A percentile compares a stretch with the other conserved stretches of the same genome.
These are phyloP conservation scores for Dynastes hyllus DNA, from an alignment of 2,888 invertebrate species.

Conservation along the genomic window DNA sequence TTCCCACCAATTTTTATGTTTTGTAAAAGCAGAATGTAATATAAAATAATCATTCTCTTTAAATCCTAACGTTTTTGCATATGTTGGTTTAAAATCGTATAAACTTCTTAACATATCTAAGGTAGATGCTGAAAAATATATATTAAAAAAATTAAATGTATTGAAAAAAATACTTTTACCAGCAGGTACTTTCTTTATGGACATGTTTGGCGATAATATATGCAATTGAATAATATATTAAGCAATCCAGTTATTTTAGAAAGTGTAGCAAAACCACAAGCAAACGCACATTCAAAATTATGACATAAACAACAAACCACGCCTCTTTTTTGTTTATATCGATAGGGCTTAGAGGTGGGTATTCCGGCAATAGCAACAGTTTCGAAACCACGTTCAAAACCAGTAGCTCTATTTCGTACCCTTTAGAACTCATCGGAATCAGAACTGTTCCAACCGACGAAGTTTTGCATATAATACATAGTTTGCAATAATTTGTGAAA, in stretches of 20 bases:
- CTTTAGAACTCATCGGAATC: too few relatives aligned
- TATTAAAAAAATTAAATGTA: conserved; percentile 12
- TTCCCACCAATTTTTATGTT: conserved; percentile 92
- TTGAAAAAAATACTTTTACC: conserved; percentile 42
- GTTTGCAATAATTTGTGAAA: too few relatives aligned
- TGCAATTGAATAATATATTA: conserved; percentile 34
- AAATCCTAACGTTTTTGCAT: conserved; percentile 88
- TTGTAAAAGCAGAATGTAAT: conserved; percentile 84
- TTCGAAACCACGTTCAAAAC: too few relatives aligned
- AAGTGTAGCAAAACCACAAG: conserved; percentile 36
- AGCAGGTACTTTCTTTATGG: conserved; percentile 46
- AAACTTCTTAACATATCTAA: conserved; percentile 88
- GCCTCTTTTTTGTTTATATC: conserved; percentile 54
- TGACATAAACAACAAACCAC: conserved; percentile 48
- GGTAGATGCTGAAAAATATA: conserved; percentile 72
- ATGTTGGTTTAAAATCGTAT: conserved; percentile 89
- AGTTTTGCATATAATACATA: too few relatives aligned
- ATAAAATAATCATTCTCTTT: conserved; percentile 87
- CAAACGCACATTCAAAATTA: conserved; percentile 48
- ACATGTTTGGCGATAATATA: conserved; percentile 42
- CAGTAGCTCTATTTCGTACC: too few relatives aligned
- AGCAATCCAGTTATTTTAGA: conserved; percentile 42
- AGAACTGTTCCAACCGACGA: too few relatives aligned
- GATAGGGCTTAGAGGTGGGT: too few relatives aligned
- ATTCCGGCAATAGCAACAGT: too few relatives aligned